Evolutionary conservation across 2,888 invertebrate species (phyloP).

Genomic region (Acleris cristana): DNA sequence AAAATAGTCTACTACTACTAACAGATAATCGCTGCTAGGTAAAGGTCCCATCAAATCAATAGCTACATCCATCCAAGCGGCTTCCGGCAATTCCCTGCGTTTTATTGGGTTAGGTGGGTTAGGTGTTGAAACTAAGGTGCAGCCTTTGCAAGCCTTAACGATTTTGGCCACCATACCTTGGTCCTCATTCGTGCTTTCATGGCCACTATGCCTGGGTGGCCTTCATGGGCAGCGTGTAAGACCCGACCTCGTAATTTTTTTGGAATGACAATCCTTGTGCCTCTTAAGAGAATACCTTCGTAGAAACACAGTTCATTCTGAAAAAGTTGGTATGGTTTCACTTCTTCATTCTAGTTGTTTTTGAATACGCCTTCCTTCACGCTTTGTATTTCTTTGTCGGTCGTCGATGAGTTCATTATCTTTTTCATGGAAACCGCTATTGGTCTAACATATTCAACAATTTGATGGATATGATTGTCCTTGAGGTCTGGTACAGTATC

Average conservation of each 20-base stretch:
- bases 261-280: background rate
- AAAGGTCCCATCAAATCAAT: background rate
- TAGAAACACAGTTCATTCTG: background rate
- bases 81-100: background rate
- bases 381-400: background rate
- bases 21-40: background rate
- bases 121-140: background rate
- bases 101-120: background rate
- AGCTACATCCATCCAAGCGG: background rate
- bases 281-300: background rate
- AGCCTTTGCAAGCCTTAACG: background rate
- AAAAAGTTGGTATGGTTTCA: constrained; percentile 1
- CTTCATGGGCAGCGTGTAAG: background rate
- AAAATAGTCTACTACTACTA: background rate
- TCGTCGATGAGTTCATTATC: background rate
- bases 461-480: background rate
- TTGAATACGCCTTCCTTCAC: background rate
- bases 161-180: background rate
- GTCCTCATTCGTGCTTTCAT: background rate
- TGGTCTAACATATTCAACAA: background rate
- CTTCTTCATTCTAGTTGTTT: constrained; percentile 1
- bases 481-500: no score
- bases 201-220: no score
- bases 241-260: background rate
- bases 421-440: background rate